These are phyloP conservation scores for Luidia sarsii DNA, from an alignment of 53 echinoderm and acorn worm genomes.

Conservation along the genomic window DNA sequence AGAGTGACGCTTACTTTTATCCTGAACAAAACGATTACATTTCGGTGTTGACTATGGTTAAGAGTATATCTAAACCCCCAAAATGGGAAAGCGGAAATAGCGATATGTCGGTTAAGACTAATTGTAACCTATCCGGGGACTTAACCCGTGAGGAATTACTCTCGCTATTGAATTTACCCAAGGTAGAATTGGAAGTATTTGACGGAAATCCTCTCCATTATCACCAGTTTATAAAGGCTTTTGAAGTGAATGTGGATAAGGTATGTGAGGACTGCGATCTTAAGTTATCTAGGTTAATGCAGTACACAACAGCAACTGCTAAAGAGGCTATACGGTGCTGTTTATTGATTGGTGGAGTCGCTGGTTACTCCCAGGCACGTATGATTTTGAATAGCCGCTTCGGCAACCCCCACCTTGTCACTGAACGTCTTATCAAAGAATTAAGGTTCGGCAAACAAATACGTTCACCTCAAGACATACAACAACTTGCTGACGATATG, in stretches of 20 bases:
- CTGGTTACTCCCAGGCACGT: constrained; percentile 27
- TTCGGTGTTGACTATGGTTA: not conserved
- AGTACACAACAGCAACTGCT: constrained; percentile 43
- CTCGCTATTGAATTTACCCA: constrained; percentile 43
- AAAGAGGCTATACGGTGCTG: constrained; percentile 58
- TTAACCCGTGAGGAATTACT: constrained; percentile 31
- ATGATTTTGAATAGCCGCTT: constrained; percentile 17
- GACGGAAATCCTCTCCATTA: constrained; percentile 52
- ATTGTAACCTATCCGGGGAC: constrained; percentile 7
- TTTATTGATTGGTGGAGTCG: constrained; percentile 32
- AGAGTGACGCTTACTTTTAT: constrained; percentile 45
- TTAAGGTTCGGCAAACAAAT: constrained; percentile 40
- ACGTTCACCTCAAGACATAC: constrained; percentile 36
- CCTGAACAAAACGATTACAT: constrained; percentile 34
- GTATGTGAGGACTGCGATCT: constrained; percentile 39
- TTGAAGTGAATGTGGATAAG: constrained; percentile 56
- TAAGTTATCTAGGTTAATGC: constrained; percentile 44
- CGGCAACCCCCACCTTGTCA: constrained; percentile 30
- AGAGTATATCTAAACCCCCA: not conserved
- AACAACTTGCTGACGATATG: constrained; percentile 48
- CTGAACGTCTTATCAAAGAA: constrained; percentile 18
- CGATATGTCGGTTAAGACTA: not conserved
- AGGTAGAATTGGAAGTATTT: constrained; percentile 50
- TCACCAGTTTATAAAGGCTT: constrained; percentile 48
- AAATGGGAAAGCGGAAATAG: constrained; percentile 5